phyloP scores from a whole-genome alignment of 2,797 vertebrate species.

The Esox masquinongy region DNA sequence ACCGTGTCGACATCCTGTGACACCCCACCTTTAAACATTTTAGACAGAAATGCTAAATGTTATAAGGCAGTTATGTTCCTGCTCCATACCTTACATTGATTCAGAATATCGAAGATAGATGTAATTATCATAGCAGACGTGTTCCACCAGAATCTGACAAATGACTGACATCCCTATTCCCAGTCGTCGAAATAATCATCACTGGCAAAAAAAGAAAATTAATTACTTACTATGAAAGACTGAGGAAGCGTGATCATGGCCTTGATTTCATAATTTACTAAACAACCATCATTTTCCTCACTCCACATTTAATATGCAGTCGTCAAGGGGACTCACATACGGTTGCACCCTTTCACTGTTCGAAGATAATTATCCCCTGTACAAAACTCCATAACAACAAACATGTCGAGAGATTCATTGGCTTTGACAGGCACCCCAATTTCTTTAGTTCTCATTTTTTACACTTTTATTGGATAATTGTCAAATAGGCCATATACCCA shows the following conservation, averaged over 20 bases:
- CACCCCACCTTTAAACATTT: background rate
- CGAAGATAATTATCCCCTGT: background rate
- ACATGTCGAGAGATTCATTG: background rate
- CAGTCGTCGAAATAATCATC: conserved; percentile 48
- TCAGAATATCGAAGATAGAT: conserved; percentile 26
- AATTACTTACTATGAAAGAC: conserved; percentile 62
- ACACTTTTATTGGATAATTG: background rate
- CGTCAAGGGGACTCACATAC: conserved; percentile 12
- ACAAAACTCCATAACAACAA: background rate
- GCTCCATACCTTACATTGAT: too few species aligned
- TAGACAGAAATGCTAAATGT: background rate
- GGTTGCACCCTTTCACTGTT: conserved; percentile 13
- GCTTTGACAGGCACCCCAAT: background rate
- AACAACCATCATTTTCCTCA: conserved; percentile 58
- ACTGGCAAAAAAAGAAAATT: conserved; percentile 45
- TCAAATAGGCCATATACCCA: background rate
- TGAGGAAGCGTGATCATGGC: conserved; percentile 35
- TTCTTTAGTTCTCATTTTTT: background rate
- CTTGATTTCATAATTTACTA: conserved; percentile 62
- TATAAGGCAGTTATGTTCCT: conserved; percentile 3
- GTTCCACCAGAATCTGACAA: conserved; percentile 57
- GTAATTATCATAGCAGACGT: conserved; percentile 61
- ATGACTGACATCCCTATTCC: conserved; percentile 55
- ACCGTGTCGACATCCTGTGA: background rate
- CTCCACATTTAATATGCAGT: conserved; percentile 48